phyloP scores from a whole-genome alignment of 2,888 invertebrate genomes.

The Thecophora atra region DNA sequence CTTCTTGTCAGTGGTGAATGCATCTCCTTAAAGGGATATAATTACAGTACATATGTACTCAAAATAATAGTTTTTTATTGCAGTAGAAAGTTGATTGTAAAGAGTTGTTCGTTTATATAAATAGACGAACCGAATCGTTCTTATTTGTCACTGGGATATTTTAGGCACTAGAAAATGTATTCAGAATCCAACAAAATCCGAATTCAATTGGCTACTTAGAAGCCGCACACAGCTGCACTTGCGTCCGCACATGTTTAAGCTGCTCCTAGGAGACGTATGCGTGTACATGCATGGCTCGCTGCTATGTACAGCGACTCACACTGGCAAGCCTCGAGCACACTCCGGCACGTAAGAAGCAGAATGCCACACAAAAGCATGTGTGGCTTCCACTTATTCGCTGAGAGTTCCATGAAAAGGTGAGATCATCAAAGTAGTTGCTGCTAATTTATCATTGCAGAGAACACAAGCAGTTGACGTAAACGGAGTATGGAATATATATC shows the following conservation, averaged over 20 bases:
- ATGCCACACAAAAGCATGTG: not conserved
- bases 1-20: no score
- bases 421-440: constrained; percentile 20
- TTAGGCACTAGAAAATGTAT: not conserved
- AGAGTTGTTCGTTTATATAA: not conserved
- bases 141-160: constrained; percentile 32
- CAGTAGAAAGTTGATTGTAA: no score
- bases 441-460: constrained; percentile 1
- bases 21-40: no score
- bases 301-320: not conserved
- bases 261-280: not conserved
- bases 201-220: constrained; percentile 42
- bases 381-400: not conserved
- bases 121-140: constrained; percentile 37
- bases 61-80: no score
- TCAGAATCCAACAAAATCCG: constrained; percentile 27
- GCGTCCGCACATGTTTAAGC: not conserved
- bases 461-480: not conserved
- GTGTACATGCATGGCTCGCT: not conserved
- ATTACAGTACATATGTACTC: no score
- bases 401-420: constrained; percentile 35
- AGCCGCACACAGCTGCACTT: constrained; percentile 11
- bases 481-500: not conserved
- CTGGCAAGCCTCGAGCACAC: not conserved
- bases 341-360: not conserved